phyloP scores from a whole-genome alignment of 2,888 invertebrate genomes.

The Suillia variegata region DNA sequence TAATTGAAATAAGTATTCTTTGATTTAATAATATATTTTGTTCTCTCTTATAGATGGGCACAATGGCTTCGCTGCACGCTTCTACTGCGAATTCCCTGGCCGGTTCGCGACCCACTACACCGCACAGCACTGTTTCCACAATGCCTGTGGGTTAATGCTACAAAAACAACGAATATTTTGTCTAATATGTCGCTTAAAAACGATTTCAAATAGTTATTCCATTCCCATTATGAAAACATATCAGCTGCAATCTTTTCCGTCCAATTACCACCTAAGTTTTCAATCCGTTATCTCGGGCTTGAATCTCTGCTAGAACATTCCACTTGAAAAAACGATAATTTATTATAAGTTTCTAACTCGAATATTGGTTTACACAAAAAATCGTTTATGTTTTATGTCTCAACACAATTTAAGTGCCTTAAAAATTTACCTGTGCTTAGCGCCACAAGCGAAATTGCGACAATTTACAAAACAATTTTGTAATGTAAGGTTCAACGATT shows the following conservation, averaged over 20 bases:
- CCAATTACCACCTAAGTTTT: too few relatives aligned
- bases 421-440: neutral
- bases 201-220: too few relatives aligned
- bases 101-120: conserved; percentile 87
- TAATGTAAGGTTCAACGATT: too few relatives aligned
- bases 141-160: conserved; percentile 73
- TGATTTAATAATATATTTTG: neutral
- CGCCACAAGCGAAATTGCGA: neutral
- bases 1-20: neutral
- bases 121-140: conserved; percentile 88
- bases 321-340: too few relatives aligned
- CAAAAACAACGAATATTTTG: neutral
- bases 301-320: too few relatives aligned
- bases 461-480: neutral
- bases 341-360: too few relatives aligned
- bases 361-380: too few relatives aligned
- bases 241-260: too few relatives aligned
- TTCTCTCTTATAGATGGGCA: conserved; percentile 77
- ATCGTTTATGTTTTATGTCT: too few relatives aligned
- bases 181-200: too few relatives aligned
- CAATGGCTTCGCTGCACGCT: conserved; percentile 82
- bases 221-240: too few relatives aligned
- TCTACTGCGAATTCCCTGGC: conserved; percentile 86
- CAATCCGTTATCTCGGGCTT: too few relatives aligned
- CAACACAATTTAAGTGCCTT: neutral